Conservation (phyloP, 2,888 invertebrate genomes). For the Mythimna vitellina region DNA sequence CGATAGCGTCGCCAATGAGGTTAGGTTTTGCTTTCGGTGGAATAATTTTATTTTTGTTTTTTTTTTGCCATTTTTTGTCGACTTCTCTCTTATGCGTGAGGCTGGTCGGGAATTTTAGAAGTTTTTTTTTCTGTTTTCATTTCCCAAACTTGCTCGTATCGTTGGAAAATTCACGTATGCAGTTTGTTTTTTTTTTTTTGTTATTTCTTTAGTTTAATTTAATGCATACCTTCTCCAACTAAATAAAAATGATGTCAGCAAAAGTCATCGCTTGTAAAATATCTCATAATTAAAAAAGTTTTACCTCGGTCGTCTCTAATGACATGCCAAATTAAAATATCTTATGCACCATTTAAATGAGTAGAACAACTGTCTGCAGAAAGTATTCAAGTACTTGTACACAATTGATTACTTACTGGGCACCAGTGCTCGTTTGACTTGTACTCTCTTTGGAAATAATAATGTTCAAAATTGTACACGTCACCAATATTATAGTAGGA, state of each 20-base stretch:
- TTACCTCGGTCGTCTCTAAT: conserved; percentile 42
- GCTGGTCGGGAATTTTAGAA: conserved; percentile 46
- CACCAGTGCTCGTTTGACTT: conserved; percentile 41
- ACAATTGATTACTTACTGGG: conserved; percentile 56
- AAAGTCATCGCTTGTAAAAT: conserved; percentile 18
- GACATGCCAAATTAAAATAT: conserved; percentile 58
- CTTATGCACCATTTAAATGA: conserved; percentile 61
- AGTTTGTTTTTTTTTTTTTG: conserved; percentile 30
- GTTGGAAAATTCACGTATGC: conserved; percentile 45
- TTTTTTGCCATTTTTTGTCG: conserved; percentile 33
- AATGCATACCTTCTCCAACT: conserved; percentile 1
- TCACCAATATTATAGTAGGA: background rate
- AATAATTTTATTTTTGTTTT: conserved; percentile 52
- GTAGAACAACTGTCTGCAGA: conserved; percentile 28
- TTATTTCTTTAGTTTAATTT: conserved; percentile 31
- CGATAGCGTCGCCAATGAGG: conserved; percentile 72
- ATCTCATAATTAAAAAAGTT: conserved; percentile 33
- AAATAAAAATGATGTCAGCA: conserved; percentile 17
- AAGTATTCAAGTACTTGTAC: conserved; percentile 43
- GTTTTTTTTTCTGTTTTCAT: conserved; percentile 34
- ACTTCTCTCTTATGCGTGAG: conserved; percentile 51
- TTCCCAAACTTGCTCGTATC: conserved; percentile 44
- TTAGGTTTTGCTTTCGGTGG: conserved; percentile 62
- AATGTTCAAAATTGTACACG: conserved; percentile 6
- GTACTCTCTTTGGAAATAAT: conserved; percentile 25